These are phyloP conservation scores for Andrena dorsata DNA, from an alignment of 2,888 invertebrate genomes.

Conservation along the genomic window DNA sequence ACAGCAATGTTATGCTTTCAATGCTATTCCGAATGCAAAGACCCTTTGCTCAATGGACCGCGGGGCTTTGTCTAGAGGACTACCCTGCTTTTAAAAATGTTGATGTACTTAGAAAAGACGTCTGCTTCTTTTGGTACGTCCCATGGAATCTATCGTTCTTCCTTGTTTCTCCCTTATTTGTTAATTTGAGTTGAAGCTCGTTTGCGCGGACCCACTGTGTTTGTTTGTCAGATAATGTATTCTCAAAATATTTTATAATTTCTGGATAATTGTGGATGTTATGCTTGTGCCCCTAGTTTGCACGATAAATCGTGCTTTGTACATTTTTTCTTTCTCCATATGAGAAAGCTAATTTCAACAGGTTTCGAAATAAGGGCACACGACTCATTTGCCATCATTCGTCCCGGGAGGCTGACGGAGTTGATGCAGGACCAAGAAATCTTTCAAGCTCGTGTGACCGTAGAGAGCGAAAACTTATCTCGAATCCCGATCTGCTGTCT, in stretches of 20 bases:
- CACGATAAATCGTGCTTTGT: no score
- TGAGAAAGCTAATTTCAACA: background rate
- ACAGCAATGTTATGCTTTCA: slow-evolving; percentile 58
- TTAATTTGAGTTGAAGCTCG: no score
- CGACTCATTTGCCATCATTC: background rate
- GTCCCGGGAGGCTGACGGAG: background rate
- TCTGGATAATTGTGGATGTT: no score
- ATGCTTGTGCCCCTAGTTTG: no score
- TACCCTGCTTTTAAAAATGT: slow-evolving; percentile 5
- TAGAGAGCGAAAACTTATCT: slow-evolving; percentile 51
- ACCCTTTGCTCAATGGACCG: slow-evolving; percentile 63
- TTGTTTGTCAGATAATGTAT: no score
- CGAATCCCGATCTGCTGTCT: slow-evolving; percentile 70
- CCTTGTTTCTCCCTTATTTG: background rate
- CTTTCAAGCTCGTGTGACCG: slow-evolving; percentile 29
- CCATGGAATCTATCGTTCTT: background rate
- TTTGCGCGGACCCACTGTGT: no score
- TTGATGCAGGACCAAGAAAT: slow-evolving; percentile 13
- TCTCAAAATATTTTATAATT: no score
- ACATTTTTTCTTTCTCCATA: background rate
- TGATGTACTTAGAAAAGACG: background rate
- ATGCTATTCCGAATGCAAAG: slow-evolving; percentile 55
- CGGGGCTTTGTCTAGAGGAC: slow-evolving; percentile 26
- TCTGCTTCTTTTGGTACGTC: no score
- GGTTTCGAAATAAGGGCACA: background rate